Conservation (phyloP, 37 sponge, comb jelly and placozoan genomes). For the Spongia lamella region DNA sequence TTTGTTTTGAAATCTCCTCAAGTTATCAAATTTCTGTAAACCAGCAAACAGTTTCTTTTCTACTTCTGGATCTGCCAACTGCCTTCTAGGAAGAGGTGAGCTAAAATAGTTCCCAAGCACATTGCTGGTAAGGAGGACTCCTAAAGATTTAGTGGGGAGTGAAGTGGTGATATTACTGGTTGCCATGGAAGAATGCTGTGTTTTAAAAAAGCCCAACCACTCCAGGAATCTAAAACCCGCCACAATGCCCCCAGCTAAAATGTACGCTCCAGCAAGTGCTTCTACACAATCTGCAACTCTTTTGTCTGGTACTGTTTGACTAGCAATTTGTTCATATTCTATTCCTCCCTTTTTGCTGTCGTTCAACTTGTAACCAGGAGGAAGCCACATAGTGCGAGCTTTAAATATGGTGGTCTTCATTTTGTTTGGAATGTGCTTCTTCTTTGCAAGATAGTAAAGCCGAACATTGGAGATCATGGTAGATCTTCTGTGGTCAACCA, state of each 20-base stretch:
- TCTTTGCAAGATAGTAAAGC: constrained; percentile 59
- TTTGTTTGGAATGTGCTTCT: constrained; percentile 29
- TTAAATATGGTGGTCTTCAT: constrained; percentile 16
- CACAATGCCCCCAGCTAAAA: constrained; percentile 77
- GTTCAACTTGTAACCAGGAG: constrained; percentile 18
- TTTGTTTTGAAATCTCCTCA: constrained; percentile 72
- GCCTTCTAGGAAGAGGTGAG: neutral
- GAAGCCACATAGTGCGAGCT: constrained; percentile 32
- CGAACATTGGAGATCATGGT: constrained; percentile 72
- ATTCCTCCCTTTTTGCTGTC: neutral
- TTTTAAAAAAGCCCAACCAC: constrained; percentile 60
- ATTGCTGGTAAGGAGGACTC: neutral
- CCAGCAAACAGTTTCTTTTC: constrained; percentile 7
- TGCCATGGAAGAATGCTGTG: neutral
- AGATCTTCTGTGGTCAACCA: constrained; percentile 58
- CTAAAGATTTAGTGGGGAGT: neutral
- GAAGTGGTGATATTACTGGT: neutral
- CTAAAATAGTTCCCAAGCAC: too few species aligned
- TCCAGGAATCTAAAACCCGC: constrained; percentile 68
- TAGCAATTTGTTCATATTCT: too few species aligned
- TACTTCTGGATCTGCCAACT: neutral
- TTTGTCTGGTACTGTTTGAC: constrained; percentile 83
- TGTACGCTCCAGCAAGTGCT: constrained; percentile 84
- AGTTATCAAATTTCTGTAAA: neutral
- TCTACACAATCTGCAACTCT: constrained; percentile 92